Evolutionary conservation across 2,113 vertebrate species (phyloP).

Genomic region (Nannospalax galili): DNA sequence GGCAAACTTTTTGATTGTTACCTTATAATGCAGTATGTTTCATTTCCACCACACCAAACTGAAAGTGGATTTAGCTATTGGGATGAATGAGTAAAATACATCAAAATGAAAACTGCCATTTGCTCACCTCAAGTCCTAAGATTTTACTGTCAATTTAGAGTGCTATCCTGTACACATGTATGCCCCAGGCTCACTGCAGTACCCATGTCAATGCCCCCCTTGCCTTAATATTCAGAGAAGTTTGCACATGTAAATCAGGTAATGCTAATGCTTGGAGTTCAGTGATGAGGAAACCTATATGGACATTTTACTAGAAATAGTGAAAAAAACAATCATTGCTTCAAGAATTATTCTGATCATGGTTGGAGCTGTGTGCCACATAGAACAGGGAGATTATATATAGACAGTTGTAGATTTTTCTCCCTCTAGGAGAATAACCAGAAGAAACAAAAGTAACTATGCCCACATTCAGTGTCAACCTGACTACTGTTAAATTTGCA

Average conservation of each 20-base stretch:
- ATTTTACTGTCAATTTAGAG: neutral
- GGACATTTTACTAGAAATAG: neutral
- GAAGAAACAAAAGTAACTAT: neutral
- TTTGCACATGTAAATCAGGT: neutral
- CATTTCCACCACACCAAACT: neutral
- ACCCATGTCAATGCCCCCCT: neutral
- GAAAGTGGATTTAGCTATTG: neutral
- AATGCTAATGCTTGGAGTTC: neutral
- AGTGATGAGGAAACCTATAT: neutral
- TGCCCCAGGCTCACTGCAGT: neutral
- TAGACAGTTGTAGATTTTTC: neutral
- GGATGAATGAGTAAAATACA: neutral
- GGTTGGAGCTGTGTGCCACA: neutral
- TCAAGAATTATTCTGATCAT: neutral
- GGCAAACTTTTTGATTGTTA: neutral
- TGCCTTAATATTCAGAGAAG: neutral
- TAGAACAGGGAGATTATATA: neutral
- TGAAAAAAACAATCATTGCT: neutral
- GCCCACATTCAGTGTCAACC: neutral
- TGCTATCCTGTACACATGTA: too few relatives aligned
- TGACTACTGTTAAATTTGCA: neutral
- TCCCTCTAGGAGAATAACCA: neutral
- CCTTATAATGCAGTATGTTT: neutral
- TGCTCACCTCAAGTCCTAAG: neutral
- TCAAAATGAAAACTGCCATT: neutral